Evolutionary conservation across 2,797 vertebrate species (phyloP).

Genomic region (Onychomys leucogaster): DNA sequence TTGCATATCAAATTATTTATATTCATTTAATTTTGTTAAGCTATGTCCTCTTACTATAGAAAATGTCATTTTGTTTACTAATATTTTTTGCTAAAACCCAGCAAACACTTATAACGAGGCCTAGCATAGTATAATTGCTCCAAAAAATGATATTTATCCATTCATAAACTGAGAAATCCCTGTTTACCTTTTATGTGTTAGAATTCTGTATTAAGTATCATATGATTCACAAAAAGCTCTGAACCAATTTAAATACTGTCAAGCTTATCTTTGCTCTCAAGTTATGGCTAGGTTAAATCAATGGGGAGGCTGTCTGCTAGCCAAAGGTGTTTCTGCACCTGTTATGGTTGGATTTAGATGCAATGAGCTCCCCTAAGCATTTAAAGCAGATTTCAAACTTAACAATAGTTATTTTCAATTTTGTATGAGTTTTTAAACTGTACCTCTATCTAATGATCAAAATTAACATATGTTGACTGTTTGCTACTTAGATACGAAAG

Average conservation of each 20-base stretch:
- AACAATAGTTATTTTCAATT: background rate
- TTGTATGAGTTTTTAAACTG: background rate
- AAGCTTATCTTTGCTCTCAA: background rate
- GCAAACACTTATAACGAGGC: background rate
- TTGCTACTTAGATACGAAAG: background rate
- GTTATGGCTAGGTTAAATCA: background rate
- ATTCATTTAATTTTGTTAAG: background rate
- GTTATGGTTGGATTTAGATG: background rate
- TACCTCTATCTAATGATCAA: background rate
- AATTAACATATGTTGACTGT: background rate
- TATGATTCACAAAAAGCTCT: background rate
- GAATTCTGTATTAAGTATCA: background rate
- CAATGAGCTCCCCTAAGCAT: background rate
- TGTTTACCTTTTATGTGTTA: background rate
- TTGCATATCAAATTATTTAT: background rate
- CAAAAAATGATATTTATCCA: background rate
- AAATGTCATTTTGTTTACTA: background rate
- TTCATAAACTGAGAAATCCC: background rate
- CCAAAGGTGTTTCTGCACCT: background rate
- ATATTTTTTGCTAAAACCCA: background rate
- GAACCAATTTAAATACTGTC: background rate
- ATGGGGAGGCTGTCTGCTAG: background rate
- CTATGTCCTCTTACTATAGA: background rate
- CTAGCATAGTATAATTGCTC: background rate
- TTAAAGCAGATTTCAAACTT: background rate